Evolutionary conservation across 2,797 vertebrate genomes (phyloP).

Genomic region (Holocentrus rufus): DNA sequence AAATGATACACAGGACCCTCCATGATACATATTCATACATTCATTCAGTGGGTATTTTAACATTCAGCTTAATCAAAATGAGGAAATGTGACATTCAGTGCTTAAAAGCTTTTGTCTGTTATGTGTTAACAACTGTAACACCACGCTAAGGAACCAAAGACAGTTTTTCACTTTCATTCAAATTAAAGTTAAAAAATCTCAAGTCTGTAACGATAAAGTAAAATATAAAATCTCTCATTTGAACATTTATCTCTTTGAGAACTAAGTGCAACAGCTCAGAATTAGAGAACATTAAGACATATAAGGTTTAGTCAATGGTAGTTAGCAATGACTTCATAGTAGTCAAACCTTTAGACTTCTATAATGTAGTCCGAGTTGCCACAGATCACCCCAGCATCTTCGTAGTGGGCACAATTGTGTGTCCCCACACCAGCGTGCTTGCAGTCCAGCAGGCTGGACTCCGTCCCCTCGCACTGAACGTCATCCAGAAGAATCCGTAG

Average conservation of each 20-base stretch:
- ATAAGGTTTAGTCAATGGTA: constrained; percentile 18
- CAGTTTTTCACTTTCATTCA: constrained; percentile 8
- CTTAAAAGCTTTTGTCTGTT: not conserved
- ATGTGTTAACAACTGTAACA: constrained; percentile 17
- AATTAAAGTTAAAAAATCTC: constrained; percentile 18
- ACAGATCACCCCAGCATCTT: constrained; percentile 92
- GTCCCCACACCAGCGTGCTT: constrained; percentile 81
- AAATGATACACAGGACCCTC: not conserved
- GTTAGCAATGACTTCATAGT: constrained; percentile 11
- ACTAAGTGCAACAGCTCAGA: not conserved
- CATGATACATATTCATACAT: constrained; percentile 13
- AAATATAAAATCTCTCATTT: not conserved
- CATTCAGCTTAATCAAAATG: constrained; percentile 8
- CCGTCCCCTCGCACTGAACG: constrained; percentile 86
- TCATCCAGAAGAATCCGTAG: constrained; percentile 91
- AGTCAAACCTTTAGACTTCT: constrained; percentile 42
- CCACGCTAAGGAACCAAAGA: constrained; percentile 6
- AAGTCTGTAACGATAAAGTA: not conserved
- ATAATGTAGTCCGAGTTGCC: constrained; percentile 56
- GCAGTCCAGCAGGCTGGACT: constrained; percentile 88
- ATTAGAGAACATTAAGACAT: not conserved
- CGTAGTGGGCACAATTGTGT: constrained; percentile 90
- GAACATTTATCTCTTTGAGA: constrained; percentile 6
- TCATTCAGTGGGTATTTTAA: constrained; percentile 24
- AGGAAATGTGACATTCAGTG: constrained; percentile 15